Percentiles rank a stretch among this genome's conserved stretches.
Evolutionary conservation across 2,113 vertebrate species (phyloP).

Genomic region (Lasiurus cinereus): DNA sequence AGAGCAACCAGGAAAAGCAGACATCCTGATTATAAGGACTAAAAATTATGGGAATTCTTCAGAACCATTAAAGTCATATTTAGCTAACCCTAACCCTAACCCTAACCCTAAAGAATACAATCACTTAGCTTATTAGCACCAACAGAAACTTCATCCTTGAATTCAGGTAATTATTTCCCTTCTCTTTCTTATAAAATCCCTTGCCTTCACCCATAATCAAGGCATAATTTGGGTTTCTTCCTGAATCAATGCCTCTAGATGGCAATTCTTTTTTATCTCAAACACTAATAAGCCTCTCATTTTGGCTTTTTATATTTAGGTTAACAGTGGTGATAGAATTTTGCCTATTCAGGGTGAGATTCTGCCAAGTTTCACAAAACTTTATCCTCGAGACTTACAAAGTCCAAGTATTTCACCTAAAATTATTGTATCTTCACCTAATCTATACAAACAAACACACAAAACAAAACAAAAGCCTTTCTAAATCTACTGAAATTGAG

Average conservation of each 20-base stretch:
- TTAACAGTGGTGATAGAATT: neutral
- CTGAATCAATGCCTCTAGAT: neutral
- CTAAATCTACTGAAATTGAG: neutral
- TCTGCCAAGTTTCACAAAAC: neutral
- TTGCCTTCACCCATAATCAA: neutral
- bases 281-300: neutral
- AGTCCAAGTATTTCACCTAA: neutral
- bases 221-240: neutral
- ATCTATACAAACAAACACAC: neutral
- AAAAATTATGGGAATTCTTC: neutral
- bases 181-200: neutral
- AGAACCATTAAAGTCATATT: neutral
- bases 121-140: neutral
- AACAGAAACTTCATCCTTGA: neutral
- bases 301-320: neutral
- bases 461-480: neutral
- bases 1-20: neutral
- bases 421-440: neutral
- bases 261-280: neutral
- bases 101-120: neutral
- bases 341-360: neutral
- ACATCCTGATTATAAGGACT: neutral
- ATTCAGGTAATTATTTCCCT: neutral
- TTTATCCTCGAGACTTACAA: neutral
- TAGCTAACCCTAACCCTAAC: too few relatives aligned